Base-by-base conservation (phyloP, 1,140 invertebrate species). In the Melanaphis sacchari region DNA sequence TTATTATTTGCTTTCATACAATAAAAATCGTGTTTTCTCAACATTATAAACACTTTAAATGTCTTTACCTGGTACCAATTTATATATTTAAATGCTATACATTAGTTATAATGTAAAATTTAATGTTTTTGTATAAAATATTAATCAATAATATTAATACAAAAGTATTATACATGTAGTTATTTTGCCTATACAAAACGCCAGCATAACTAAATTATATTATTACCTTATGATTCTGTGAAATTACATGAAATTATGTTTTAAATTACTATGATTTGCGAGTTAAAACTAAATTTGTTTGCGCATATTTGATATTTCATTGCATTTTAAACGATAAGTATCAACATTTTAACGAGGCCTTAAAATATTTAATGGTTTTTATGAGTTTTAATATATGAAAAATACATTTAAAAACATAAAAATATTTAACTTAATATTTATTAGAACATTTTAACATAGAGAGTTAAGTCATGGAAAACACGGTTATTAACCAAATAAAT, bases 171-270 rank as follows among this genome's bases (percentile, higher is more conserved):
- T 31, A 46, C 18, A 31, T 31, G 85, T 49, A 88, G 43, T 31
- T 36, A 6, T 46, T 49, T 88, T 88, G 85, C 85, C 85, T 88
- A 88, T 88, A 88, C 15, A 88, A 31, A n/a, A n/a, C 85, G 40
- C 85, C 85, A 43, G 15, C 43, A n/a, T 38, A 36, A 26, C 2
- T 81, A 22, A 81, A 81, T 38, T 2, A 21, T 38, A 22, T 81
- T 15, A 66, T 66, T 59, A 31, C 26, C 9, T 15, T 59, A 4
- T 59, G 2, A 31, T 59, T 31, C 26, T 31, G 9, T 31, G 3
- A 11, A 31, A 52, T 18, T 11, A 7, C 9, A 2, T 59, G 9
- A 31, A 59, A 59, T 59, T 11, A 59, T 59, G 9, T 59, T 31
- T 59, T 59, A 31, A 59, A 4, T 31, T 31, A 59, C 2, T 22